These are phyloP conservation scores for Platycnemis pennipes DNA, from an alignment of 2,888 invertebrate genomes.

Conservation along the genomic window DNA sequence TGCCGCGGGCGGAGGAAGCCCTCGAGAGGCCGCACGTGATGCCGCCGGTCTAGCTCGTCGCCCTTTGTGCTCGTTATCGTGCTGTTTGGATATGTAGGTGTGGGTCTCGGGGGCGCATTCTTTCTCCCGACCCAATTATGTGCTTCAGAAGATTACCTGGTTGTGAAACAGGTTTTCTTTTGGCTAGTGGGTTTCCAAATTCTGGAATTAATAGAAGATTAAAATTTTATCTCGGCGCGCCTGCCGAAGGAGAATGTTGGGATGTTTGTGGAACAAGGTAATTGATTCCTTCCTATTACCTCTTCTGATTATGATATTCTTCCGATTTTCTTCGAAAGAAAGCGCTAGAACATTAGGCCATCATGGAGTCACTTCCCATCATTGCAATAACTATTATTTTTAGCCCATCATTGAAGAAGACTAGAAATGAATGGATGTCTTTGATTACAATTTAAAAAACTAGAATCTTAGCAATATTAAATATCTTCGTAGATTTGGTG, in stretches of 20 bases:
- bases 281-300: not conserved
- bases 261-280: conserved; percentile 39
- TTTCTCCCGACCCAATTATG: conserved; percentile 10
- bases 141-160: conserved; percentile 18
- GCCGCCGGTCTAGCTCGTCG: not conserved
- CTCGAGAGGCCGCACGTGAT: not conserved
- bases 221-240: conserved; percentile 17
- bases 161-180: conserved; percentile 16
- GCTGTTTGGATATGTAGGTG: conserved; percentile 7
- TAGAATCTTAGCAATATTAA: no score
- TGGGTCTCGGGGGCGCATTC: not conserved
- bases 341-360: no score
- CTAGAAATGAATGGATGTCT: no score
- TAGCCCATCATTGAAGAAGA: no score
- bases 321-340: no score
- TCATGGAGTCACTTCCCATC: no score
- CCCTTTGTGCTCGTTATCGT: not conserved
- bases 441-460: no score
- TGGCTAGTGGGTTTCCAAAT: not conserved
- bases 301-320: not conserved
- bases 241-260: conserved; percentile 39
- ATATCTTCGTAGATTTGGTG: no score
- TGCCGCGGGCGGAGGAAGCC: not conserved
- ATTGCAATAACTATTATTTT: no score
- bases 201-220: not conserved